Evolutionary conservation across 2,113 vertebrate species (phyloP), one percentile per base, ranked within the genome.

Genomic region (Pica pica): DNA sequence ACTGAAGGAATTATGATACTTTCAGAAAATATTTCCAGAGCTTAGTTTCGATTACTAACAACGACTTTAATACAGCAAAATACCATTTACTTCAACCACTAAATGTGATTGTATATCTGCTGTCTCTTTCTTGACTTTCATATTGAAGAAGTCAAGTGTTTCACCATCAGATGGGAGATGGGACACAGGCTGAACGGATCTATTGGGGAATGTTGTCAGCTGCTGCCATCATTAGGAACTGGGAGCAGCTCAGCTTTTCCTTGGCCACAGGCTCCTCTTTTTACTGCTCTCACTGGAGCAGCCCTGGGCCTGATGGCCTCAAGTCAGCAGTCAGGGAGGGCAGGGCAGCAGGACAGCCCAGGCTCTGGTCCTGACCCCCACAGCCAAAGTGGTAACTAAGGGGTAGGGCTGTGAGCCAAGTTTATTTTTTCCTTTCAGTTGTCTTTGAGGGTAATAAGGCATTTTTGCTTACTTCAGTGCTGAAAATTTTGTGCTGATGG

Each of bases 271-370:
- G 3, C 18, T 76, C 27, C 22, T 26, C 42, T 31, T 49, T 9
- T 9, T 47, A 0, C 39, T 63, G 35, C 37, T 52, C 31, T 23
- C 23, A 8, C 0, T 0, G 37, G 17, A 44, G 46, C 63, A 44
- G 19, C 64, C 57, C 41, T 18, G 16, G 12, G 12, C 13, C n/a
- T 7, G 9, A 0, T 4, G 30, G 30, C 24, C 30, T 39, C 3
- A 14, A 26, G 8, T 3, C 61, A 75, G 27, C 39, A 50, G 1
- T 1, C 0, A 0, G 60, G 33, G 46, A 60, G 30, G 23, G 20
- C 19, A 59, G 39, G 28, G 67, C 57, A 53, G 42, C 52, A 70
- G 28, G 56, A 28, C 8, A 20, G 7, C 16, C 7, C 0, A 5
- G 23, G 23, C n/a, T 28, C 23, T 77, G 27, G 4, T 31, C 52